Evolutionary conservation across 2,888 invertebrate species (phyloP), one percentile per base, ranked within the genome.

Genomic region (Tromatobia lineatoria): DNA sequence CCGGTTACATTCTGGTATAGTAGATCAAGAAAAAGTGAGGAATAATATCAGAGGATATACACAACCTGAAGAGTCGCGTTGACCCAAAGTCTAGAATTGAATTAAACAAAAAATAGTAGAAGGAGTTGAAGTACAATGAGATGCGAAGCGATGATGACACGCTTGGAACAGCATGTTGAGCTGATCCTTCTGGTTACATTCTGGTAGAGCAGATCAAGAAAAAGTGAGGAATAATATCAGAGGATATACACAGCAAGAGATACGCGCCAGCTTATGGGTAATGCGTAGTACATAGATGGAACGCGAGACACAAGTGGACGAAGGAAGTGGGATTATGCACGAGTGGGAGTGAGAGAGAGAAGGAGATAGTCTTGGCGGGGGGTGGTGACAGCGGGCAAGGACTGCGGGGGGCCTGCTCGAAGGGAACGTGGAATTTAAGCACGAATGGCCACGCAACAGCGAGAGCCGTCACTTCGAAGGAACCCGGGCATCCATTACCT

Each of bases 401-500:
- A 90, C 93, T 94, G 94, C 95, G 94, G 95, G 95, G 95, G 95
- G 94, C 94, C 91, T 74, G 91, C 93, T 88, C 92, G 92, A 94
- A 94, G 95, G 95, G 94, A 95, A 95, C 95, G 95, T 95, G 91
- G 92, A 93, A 93, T 93, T 93, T 92, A 93, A 93, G 90, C 92
- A 91, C 92, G 92, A 92, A 92, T 91, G 92, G 92, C 93, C 92
- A 92, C 90, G 92, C 93, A 92, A 92, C 93, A 92, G 93, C 92
- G 90, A 91, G 93, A 92, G 92, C 92, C 92, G 93, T 93, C 93
- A 93, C 92, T 92, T 93, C 93, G 93, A 92, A 91, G 92, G 90
- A 93, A 91, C 91, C 90, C 88, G 91, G 87, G 91, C 92, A 93
- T 93, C 93, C 91, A 93, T 93, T 93, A 93, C 92, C 93, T 92